These are phyloP conservation scores for Eublepharis macularius DNA, from an alignment of 2,113 vertebrate genomes.

Conservation along the genomic window DNA sequence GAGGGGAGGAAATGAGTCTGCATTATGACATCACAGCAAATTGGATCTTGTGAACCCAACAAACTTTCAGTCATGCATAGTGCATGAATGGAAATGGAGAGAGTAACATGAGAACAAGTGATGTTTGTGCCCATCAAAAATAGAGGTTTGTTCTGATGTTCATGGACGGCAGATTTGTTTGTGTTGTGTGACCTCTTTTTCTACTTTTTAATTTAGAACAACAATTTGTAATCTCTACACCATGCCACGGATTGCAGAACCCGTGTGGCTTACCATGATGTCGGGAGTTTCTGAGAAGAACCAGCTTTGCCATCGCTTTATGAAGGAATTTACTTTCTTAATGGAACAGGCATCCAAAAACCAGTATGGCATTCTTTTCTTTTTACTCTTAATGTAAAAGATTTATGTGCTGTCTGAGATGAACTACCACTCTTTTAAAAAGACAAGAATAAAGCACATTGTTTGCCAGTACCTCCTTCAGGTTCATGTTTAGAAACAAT, in stretches of 20 bases:
- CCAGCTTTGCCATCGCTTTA: slow-evolving; percentile 95
- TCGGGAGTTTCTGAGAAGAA: slow-evolving; percentile 93
- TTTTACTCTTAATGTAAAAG: neutral
- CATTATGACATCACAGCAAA: no score
- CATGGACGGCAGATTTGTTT: neutral
- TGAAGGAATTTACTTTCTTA: slow-evolving; percentile 92
- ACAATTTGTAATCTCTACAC: slow-evolving; percentile 97
- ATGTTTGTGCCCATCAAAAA: no score
- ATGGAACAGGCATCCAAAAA: slow-evolving; percentile 98
- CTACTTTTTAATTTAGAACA: slow-evolving; percentile 75
- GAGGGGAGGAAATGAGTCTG: no score
- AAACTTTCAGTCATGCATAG: no score
- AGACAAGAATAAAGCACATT: neutral
- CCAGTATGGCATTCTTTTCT: slow-evolving; percentile 79
- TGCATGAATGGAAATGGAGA: no score
- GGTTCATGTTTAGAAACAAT: neutral
- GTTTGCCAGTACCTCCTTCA: neutral
- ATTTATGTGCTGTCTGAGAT: neutral
- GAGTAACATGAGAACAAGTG: no score
- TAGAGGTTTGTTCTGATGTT: no score
- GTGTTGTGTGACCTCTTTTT: neutral
- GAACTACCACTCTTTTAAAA: neutral
- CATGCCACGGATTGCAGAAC: slow-evolving; percentile 95
- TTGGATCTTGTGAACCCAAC: no score
- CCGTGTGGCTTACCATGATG: slow-evolving; percentile 99